phyloP scores from a whole-genome alignment of 2,797 vertebrate species.

The Pagetopsis macropterus region DNA sequence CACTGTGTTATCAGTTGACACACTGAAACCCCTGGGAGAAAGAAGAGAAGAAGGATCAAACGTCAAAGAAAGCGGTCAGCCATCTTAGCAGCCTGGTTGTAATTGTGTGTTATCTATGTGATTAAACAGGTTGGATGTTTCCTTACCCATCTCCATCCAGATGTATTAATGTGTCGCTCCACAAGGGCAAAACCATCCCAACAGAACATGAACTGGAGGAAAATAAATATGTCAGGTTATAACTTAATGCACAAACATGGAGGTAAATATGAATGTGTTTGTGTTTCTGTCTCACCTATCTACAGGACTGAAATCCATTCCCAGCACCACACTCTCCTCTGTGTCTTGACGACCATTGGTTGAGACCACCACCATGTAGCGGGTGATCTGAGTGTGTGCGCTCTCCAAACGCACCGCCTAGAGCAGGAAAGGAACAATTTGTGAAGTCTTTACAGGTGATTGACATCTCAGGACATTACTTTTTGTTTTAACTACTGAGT shows the following conservation, averaged over 20 bases:
- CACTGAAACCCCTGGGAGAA: constrained; percentile 92
- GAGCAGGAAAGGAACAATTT: not conserved
- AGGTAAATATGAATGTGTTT: not conserved
- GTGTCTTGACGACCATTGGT: constrained; percentile 98
- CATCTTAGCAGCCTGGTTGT: not conserved
- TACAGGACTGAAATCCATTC: constrained; percentile 94
- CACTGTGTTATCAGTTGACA: constrained; percentile 94
- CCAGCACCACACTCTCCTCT: constrained; percentile 96
- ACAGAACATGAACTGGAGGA: constrained; percentile 90
- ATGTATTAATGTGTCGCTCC: constrained; percentile 98
- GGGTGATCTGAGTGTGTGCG: constrained; percentile 88
- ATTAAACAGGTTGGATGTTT: not conserved
- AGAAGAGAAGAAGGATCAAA: constrained; percentile 25
- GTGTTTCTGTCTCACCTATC: constrained; percentile 84
- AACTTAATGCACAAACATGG: not conserved
- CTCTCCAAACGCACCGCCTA: constrained; percentile 98
- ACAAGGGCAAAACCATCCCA: constrained; percentile 95
- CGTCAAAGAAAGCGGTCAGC: not conserved
- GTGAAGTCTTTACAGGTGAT: not conserved
- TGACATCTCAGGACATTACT: not conserved
- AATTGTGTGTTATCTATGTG: not conserved
- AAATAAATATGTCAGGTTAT: not conserved
- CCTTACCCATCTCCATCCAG: constrained; percentile 98
- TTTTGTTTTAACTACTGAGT: not conserved
- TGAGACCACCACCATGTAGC: constrained; percentile 99